Percentiles rank a stretch among this genome's conserved stretches.
These are phyloP conservation scores for Panagrolaimus sp. DNA, from an alignment of 1,140 invertebrate genomes.

Conservation along the genomic window DNA sequence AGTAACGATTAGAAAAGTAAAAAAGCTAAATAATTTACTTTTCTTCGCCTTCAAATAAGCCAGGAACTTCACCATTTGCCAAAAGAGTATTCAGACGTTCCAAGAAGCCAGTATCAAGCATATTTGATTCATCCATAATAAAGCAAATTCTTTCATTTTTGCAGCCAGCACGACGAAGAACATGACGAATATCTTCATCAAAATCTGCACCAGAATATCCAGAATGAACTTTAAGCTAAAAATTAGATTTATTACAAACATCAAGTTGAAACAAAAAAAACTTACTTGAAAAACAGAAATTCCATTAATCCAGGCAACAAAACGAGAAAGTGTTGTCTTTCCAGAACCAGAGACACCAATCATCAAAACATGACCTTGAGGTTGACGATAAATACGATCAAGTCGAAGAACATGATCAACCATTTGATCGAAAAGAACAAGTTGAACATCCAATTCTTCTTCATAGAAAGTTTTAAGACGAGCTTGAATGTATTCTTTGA, in stretches of 20 bases:
- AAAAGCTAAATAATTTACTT: background rate
- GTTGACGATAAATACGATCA: conserved; percentile 96
- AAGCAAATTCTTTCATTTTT: conserved; percentile 98
- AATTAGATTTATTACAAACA: conserved; percentile 21
- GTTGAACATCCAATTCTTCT: conserved; percentile 93
- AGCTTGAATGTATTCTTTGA: conserved; percentile 91
- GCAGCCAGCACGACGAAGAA: conserved; percentile 86
- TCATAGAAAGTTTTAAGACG: conserved; percentile 98
- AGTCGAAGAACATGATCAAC: conserved; percentile 95
- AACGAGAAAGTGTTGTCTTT: conserved; percentile 94
- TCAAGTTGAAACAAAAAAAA: conserved; percentile 27
- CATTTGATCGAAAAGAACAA: conserved; percentile 97
- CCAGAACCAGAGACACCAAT: conserved; percentile 96
- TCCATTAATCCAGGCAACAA: conserved; percentile 99
- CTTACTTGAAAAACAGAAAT: conserved; percentile 95
- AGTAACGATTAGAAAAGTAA: no score
- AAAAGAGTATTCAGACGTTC: conserved; percentile 98
- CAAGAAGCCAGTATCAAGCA: conserved; percentile 93
- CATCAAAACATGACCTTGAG: conserved; percentile 84
- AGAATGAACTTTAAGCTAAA: conserved; percentile 77
- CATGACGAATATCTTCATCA: conserved; percentile 91
- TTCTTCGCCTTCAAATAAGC: conserved; percentile 66
- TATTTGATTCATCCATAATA: conserved; percentile 97
- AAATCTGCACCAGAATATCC: conserved; percentile 98
- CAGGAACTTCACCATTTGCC: conserved; percentile 96